Evolutionary conservation across 2,113 vertebrate genomes (phyloP).

Genomic region (Microcebus griseorufus): DNA sequence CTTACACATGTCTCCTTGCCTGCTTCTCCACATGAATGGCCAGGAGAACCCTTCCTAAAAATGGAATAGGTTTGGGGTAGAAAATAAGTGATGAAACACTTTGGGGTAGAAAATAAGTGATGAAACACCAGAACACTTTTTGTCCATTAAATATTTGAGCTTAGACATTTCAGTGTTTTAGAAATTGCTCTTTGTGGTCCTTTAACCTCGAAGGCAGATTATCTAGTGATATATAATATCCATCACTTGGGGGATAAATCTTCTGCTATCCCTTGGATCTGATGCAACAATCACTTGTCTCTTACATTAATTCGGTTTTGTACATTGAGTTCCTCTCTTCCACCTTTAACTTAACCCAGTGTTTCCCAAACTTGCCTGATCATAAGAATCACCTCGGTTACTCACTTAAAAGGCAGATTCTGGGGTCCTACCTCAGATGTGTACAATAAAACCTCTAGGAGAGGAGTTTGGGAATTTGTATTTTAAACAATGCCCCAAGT

Average conservation of each 20-base stretch:
- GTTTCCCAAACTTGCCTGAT: slow-evolving; percentile 2
- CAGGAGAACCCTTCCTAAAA: background rate
- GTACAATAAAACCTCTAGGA: background rate
- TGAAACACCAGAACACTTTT: background rate
- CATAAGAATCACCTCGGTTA: background rate
- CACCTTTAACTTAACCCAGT: background rate
- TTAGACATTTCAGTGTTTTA: slow-evolving; percentile 1
- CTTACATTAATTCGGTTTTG: background rate
- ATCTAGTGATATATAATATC: background rate
- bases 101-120: too few relatives aligned
- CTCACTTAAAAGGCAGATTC: background rate
- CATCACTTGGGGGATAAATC: background rate
- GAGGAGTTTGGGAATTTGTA: background rate
- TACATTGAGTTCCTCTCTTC: background rate
- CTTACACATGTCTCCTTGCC: slow-evolving; percentile 14
- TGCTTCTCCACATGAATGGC: slow-evolving; percentile 50
- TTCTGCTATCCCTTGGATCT: background rate
- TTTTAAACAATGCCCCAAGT: background rate
- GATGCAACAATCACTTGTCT: background rate
- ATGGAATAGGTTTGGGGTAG: background rate
- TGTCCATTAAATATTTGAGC: background rate
- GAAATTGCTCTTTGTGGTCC: background rate
- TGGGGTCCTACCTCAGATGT: background rate
- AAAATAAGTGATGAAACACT: slow-evolving; percentile 31
- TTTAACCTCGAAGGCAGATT: background rate